Evolutionary conservation across 1,140 invertebrate genomes (phyloP), one percentile per base, ranked within the genome.

Genomic region (Plodia interpunctella): DNA sequence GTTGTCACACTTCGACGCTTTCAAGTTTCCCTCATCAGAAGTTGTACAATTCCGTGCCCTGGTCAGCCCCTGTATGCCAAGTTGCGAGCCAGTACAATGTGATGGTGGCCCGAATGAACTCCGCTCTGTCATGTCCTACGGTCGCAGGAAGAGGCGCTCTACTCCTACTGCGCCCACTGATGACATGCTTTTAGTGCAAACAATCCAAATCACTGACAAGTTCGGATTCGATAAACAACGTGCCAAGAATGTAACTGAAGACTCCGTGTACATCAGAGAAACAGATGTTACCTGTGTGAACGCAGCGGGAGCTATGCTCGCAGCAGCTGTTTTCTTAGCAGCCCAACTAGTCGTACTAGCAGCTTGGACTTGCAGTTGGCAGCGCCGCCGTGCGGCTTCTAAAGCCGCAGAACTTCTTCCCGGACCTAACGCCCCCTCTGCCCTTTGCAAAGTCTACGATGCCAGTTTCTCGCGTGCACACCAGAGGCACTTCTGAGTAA

Each of bases 1-100:
- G 6, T 86, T 97, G n/a, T 97, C 96, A 6, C 95, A 97, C 80
- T 98, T 98, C 87, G 97, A 98, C 80, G 97, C 97, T 9, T 98
- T 98, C 93, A 98, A 98, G 83, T 98, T 98, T 91, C 97, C 97
- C 0, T 97, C 96, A 13, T 97, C 96, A 0, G 97, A 98, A 81
- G 94, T 98, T 10, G 97, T 98, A 0, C 97, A 98, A 87, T 98
- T 98, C 93, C 93, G 97, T 53, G 97, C 97, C 0, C 78, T 98
- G 68, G 97, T 98, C 0, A 98, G 97, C 3, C 97, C 97, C 0
- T 98, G 97, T 76, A 95, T 98, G 93, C 96, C 96, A 0, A 93
- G 93, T 21, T 98, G 97, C 79, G 96, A 97, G 83, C 97, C 97
- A 0, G 96, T 97, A 0, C 94, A 96, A 73, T 98, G 97, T 78